Conservation (phyloP, 2,888 invertebrate species). For the Trissolcus japonicus region DNA sequence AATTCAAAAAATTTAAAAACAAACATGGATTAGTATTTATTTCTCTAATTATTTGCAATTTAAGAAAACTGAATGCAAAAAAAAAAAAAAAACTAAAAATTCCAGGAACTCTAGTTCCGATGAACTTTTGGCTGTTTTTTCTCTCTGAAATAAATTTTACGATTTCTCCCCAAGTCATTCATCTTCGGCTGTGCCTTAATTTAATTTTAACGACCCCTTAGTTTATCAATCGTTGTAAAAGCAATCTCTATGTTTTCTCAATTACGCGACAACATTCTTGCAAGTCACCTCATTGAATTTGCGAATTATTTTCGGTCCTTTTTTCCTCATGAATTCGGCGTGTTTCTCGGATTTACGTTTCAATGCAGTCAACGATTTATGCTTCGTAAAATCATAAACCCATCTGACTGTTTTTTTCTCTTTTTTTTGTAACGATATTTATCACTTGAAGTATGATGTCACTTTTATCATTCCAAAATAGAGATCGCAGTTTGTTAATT, state of each 20-base stretch:
- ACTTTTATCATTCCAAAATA: no score
- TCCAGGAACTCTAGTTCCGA: no score
- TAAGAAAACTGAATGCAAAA: no score
- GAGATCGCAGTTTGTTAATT: no score
- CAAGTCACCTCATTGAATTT: constrained; percentile 25
- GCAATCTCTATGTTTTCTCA: constrained; percentile 37
- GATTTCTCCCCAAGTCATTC: constrained; percentile 7
- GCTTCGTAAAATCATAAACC: background rate
- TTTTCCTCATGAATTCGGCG: background rate
- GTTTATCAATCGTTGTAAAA: constrained; percentile 10
- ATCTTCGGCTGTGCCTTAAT: constrained; percentile 14
- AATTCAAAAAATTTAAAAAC: no score
- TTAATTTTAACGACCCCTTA: constrained; percentile 23
- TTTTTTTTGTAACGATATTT: background rate
- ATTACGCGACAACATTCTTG: constrained; percentile 42
- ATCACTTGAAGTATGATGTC: background rate
- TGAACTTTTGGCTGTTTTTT: no score
- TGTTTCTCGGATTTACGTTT: background rate
- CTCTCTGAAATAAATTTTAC: background rate
- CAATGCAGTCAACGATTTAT: background rate
- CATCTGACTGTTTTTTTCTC: background rate
- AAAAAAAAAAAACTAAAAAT: no score
- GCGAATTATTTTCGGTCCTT: constrained; percentile 3
- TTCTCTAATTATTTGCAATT: no score
- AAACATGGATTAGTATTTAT: no score